Conservation (phyloP, 2,797 vertebrate species). For the Kryptolebias ocellatus region DNA sequence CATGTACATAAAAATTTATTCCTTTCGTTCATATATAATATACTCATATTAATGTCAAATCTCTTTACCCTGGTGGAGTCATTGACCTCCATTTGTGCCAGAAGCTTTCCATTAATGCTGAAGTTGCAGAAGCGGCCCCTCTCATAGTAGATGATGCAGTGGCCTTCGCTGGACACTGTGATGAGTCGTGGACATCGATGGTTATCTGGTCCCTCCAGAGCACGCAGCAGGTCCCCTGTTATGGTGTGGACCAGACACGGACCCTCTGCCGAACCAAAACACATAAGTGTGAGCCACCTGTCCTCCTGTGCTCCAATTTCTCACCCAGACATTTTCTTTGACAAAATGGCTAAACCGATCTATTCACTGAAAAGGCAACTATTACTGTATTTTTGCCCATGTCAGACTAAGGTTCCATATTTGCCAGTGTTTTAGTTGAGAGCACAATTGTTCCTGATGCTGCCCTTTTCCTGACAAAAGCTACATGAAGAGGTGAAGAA, state of each 20-base stretch:
- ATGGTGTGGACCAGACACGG: conserved; percentile 98
- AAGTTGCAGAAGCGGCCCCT: conserved; percentile 98
- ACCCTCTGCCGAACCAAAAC: conserved; percentile 84
- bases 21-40: background rate
- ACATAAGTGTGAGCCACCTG: background rate
- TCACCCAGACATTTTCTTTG: background rate
- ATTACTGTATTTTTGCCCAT: background rate
- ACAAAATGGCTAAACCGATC: background rate
- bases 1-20: background rate
- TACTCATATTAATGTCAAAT: conserved; percentile 4
- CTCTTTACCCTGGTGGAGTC: conserved; percentile 91
- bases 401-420: background rate
- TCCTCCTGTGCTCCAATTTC: background rate
- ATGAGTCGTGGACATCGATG: conserved; percentile 91
- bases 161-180: conserved; percentile 94
- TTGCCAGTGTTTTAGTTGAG: background rate
- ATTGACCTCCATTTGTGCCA: conserved; percentile 97
- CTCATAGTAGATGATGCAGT: conserved; percentile 98
- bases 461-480: background rate
- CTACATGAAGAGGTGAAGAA: conserved; percentile 6
- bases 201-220: conserved; percentile 93
- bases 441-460: background rate
- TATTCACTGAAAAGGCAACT: background rate
- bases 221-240: conserved; percentile 96
- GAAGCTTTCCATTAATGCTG: conserved; percentile 98